Base-by-base conservation (phyloP, 2,888 invertebrate genomes). In the Troglohyphantes excavatus region DNA sequence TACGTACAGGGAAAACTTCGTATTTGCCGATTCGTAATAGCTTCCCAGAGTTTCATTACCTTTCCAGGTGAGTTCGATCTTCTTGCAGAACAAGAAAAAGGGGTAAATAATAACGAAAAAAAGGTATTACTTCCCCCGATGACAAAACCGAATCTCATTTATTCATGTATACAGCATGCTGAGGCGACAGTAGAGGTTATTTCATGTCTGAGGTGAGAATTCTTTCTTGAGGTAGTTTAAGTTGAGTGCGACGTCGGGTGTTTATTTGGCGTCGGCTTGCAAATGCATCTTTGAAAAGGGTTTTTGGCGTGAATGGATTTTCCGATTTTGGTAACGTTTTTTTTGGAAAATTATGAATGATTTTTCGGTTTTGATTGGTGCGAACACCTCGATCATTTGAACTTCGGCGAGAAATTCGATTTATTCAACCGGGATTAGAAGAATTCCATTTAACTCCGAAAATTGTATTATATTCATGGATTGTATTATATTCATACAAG, bases 131-230 rank as follows among this genome's bases (percentile, higher is more conserved):
- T 70, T 59, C 29, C 65, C 39, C 53, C n/a, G 27, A 65, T 65
- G 86, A 70, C 78, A 79, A 86, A 72, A 81, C 72, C 67, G 61
- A 39, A 33, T 65, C 72, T 59, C 87, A 88, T 87, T 81, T 88
- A 81, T 81, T 87, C 59, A 86, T 68, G 26, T 46, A 75, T 70
- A n/a, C 33, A 67, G 3, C 5, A 33, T 13, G 13, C 13, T 26
- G 59, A 29, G 63, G 17, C 17, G 76, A 61, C n/a, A n/a, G n/a
- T n/a, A n/a, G n/a, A 39, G 59, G 63, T 43, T 39, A 23, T 78
- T 78, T 26, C 33, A 39, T 43, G 26, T 27, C 27, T 61, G 59
- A 33, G 21, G 11, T 17, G 78, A 6, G 33, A 26, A 65, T 29
- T n/a, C n/a, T 63, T 65, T 43, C 26, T 65, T 19, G 6, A 68